Base-by-base conservation (phyloP, 2,888 invertebrate genomes). In the Phengaris alcon region DNA sequence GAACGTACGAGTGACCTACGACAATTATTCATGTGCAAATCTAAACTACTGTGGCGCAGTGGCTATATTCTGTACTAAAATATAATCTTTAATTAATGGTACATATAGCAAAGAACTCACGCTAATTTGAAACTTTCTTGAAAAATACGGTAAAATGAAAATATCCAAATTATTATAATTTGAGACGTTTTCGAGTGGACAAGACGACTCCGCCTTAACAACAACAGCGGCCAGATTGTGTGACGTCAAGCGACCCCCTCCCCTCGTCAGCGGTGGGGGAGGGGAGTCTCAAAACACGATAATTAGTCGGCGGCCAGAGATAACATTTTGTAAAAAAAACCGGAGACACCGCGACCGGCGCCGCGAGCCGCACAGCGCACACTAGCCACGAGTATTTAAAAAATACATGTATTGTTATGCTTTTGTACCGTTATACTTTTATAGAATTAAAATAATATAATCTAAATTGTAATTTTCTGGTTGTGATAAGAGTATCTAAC, bases 271-370 rank as follows among this genome's bases (percentile, higher is more conserved):
- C n/a, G n/a, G 0, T 57, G 12, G 10, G 12, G 59, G 22, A 59
- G 15, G 3, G 35, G 7, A 2, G 22, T 10, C 64, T 59, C 22
- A 59, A 64, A 64, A 64, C 64, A 64, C 35, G 64, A 64, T 64
- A 64, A 64, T 64, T 64, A 64, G 64, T 64, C 35, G 35, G 64
- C 35, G 35, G 35, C 64, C 64, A 44, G 44, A 6, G 64, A 44
- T 64, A 64, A 44, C 64, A 64, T 35, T 64, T 64, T 64, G 35
- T 64, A 6, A 44, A 64, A 22, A 64, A 55, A 64, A 64, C 35
- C 35, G 59, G 64, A 35, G 64, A 64, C 35, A 44, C 64, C 64
- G 64, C 64, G 64, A 44, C 64, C 59, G 59, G 59, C 59, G 59
- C 59, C 59, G 59, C 35, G 35, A 0, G 1, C 35, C 35, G 35